Evolutionary conservation across 2,888 invertebrate genomes (phyloP).

Genomic region (Melieria omissa): DNA sequence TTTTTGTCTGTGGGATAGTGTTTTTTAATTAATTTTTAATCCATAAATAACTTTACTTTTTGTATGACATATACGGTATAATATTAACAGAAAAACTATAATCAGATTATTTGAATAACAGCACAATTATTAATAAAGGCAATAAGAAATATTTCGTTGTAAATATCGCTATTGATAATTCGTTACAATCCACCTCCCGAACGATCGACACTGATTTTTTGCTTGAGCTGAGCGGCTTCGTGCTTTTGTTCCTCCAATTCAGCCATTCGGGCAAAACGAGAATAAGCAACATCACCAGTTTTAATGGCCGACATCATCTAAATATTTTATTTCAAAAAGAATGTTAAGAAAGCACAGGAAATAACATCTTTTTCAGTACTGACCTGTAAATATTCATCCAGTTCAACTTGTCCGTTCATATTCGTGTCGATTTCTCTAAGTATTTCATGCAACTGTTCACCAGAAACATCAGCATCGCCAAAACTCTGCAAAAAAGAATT

Average conservation of each 20-base stretch:
- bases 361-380: background rate
- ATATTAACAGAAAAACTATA: background rate
- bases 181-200: constrained; percentile 93
- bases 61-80: no score
- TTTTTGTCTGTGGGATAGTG: no score
- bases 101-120: constrained; percentile 5
- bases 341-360: constrained; percentile 12
- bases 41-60: no score
- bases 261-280: constrained; percentile 94
- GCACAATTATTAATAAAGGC: constrained; percentile 9
- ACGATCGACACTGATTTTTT: constrained; percentile 89
- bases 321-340: constrained; percentile 27
- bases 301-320: constrained; percentile 99
- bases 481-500: constrained; percentile 70
- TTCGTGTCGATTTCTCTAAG: constrained; percentile 98
- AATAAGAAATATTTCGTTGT: background rate
- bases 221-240: constrained; percentile 79
- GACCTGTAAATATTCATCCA: constrained; percentile 99
- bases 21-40: no score
- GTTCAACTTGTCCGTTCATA: constrained; percentile 99
- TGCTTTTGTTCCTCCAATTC: constrained; percentile 89
- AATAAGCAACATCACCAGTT: constrained; percentile 94
- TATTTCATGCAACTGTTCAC: constrained; percentile 96
- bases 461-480: constrained; percentile 85
- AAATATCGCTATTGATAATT: background rate